A percentile compares a stretch with the other conserved stretches of the same genome.
Conservation (phyloP, 2,113 vertebrate species). For the Myiagra hebetior region DNA sequence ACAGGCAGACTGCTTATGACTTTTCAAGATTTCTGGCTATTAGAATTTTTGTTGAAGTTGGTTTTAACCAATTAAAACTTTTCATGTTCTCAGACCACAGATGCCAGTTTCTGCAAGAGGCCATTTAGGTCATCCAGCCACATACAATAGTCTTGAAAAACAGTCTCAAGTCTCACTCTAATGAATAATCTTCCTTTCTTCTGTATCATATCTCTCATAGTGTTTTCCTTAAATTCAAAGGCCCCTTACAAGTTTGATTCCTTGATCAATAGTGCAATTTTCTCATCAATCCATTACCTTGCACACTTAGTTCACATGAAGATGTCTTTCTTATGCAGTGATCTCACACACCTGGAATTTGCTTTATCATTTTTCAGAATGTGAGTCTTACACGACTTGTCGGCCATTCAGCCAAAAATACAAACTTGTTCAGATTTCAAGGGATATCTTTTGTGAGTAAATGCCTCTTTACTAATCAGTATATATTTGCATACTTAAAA, state of each 20-base stretch:
- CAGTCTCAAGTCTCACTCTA: background rate
- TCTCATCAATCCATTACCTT: background rate
- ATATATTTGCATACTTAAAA: background rate
- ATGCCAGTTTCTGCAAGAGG: background rate
- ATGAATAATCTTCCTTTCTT: background rate
- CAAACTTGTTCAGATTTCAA: background rate
- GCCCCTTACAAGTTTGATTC: background rate
- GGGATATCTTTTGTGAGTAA: background rate
- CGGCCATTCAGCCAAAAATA: background rate
- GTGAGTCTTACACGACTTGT: background rate
- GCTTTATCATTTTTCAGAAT: background rate
- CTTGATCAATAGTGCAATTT: background rate
- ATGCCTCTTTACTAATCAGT: background rate
- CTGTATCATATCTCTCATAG: background rate
- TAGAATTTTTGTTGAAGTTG: background rate
- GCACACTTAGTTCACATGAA: background rate
- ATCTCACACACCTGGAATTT: background rate
- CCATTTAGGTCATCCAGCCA: background rate
- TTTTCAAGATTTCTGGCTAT: background rate
- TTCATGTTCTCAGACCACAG: background rate
- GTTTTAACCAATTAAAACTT: background rate
- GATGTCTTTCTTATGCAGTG: background rate
- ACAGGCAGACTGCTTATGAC: background rate
- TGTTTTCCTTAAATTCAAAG: background rate
- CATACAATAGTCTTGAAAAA: background rate